Conservation (phyloP, 2,113 vertebrate genomes). For the Pleuronectes platessa region DNA sequence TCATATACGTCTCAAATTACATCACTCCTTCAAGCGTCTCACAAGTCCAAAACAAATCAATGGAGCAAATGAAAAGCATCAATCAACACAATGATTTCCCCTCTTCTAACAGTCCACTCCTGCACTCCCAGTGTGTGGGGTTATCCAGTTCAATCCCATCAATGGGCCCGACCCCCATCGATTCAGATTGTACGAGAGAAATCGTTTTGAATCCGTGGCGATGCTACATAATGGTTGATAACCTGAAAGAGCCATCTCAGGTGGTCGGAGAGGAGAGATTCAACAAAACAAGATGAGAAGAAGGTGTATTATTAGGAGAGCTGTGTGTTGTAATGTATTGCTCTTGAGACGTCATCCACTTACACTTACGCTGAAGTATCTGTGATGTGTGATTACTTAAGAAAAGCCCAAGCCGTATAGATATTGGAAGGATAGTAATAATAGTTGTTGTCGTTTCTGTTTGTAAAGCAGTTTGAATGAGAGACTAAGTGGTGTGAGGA, state of each 20-base stretch:
- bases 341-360: no score
- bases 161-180: slow-evolving; percentile 37
- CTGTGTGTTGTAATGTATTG: not conserved
- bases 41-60: slow-evolving; percentile 57
- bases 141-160: slow-evolving; percentile 57
- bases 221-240: slow-evolving; percentile 42
- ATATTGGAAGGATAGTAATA: no score
- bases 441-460: no score
- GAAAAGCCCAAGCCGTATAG: no score
- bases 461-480: no score
- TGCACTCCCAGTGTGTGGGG: slow-evolving; percentile 45
- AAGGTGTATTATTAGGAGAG: slow-evolving; percentile 1
- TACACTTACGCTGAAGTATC: no score
- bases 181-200: slow-evolving; percentile 40
- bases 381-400: no score
- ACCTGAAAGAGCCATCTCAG: slow-evolving; percentile 11
- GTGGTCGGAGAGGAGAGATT: not conserved
- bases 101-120: slow-evolving; percentile 43
- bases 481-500: no score
- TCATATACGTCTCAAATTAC: slow-evolving; percentile 33
- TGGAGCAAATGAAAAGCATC: slow-evolving; percentile 66
- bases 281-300: slow-evolving; percentile 7
- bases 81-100: slow-evolving; percentile 54
- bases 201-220: slow-evolving; percentile 46
- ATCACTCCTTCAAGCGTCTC: slow-evolving; percentile 28